Conservation (phyloP, 2,113 vertebrate species). For the Perca fluviatilis region DNA sequence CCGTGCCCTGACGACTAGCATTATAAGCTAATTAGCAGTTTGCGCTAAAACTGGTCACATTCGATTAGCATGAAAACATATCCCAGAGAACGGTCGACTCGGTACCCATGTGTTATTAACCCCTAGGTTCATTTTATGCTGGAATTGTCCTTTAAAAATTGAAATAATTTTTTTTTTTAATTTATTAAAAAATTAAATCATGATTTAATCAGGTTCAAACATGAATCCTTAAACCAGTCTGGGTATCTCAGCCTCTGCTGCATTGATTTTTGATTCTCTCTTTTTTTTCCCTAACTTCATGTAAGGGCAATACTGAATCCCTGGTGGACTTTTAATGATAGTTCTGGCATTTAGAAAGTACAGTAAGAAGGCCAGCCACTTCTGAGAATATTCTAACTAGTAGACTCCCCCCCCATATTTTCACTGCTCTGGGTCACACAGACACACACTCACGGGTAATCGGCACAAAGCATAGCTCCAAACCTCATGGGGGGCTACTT, state of each 20-base stretch:
- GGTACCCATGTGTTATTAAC: too few relatives aligned
- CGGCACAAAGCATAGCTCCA: conserved; percentile 23
- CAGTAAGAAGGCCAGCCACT: background rate
- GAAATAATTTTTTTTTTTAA: too few relatives aligned
- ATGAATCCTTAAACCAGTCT: background rate
- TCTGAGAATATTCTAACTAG: conserved; percentile 9
- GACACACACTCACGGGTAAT: conserved; percentile 28
- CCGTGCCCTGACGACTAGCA: too few relatives aligned
- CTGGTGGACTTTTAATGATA: conserved; percentile 4
- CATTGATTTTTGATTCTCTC: background rate
- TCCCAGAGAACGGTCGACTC: too few relatives aligned
- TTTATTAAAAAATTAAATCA: too few relatives aligned
- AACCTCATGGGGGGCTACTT: conserved; percentile 50
- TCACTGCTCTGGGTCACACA: conserved; percentile 14
- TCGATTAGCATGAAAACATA: too few relatives aligned
- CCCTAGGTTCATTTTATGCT: too few relatives aligned
- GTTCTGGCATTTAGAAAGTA: conserved; percentile 26
- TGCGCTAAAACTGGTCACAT: too few relatives aligned
- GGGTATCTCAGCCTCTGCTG: background rate
- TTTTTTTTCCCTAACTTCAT: background rate
- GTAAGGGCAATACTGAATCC: background rate
- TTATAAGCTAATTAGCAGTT: too few relatives aligned
- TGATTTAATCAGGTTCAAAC: too few relatives aligned
- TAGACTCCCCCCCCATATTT: conserved; percentile 14
- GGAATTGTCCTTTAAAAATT: too few relatives aligned